Evolutionary conservation across 2,888 invertebrate genomes (phyloP).

Genomic region (Lochmaea capreae): DNA sequence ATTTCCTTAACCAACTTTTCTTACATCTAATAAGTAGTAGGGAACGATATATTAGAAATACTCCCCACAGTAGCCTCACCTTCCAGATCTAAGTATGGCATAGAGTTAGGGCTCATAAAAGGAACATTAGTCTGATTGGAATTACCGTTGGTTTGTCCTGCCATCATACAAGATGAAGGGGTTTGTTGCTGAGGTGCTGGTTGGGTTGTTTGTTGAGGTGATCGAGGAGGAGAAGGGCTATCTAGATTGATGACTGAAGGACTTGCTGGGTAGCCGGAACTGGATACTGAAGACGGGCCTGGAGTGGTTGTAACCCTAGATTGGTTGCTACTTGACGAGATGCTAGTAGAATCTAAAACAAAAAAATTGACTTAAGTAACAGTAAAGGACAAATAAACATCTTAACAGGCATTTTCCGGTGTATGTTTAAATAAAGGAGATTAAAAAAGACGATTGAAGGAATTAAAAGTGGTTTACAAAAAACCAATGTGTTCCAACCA

Average conservation of each 20-base stretch:
- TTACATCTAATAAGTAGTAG: conserved; percentile 35
- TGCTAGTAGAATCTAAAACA: conserved; percentile 61
- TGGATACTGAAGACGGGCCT: conserved; percentile 69
- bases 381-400: background rate
- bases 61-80: conserved; percentile 53
- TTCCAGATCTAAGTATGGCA: conserved; percentile 62
- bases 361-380: conserved; percentile 12
- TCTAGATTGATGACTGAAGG: conserved; percentile 74
- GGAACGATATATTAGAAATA: conserved; percentile 42
- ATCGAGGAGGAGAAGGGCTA: conserved; percentile 72
- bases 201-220: conserved; percentile 49
- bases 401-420: background rate
- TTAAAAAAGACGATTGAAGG: background rate
- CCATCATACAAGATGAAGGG: conserved; percentile 57
- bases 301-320: conserved; percentile 60
- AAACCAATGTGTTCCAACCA: background rate
- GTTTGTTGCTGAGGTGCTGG: conserved; percentile 17
- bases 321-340: conserved; percentile 65
- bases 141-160: conserved; percentile 49
- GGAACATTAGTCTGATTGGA: conserved; percentile 40
- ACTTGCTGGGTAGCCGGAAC: conserved; percentile 72
- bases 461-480: background rate
- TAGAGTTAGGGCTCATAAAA: conserved; percentile 46
- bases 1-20: background rate
- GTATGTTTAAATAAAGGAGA: background rate